Conservation (phyloP, 2,888 invertebrate species). For the Ectemnius cavifrons region DNA sequence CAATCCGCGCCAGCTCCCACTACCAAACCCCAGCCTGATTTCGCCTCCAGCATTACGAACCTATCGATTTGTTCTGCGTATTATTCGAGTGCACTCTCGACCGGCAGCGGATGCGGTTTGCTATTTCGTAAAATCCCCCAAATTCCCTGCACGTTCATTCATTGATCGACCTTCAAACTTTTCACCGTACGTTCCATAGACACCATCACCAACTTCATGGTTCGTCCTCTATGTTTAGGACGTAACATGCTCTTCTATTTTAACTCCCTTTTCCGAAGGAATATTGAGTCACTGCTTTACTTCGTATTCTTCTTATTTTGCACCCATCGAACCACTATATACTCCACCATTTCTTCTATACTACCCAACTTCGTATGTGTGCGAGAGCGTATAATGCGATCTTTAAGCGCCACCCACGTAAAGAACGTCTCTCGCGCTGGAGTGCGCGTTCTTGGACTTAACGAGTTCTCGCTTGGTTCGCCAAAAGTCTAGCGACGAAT, state of each 20-base stretch:
- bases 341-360: no score
- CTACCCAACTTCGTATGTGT: no score
- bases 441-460: conserved; percentile 12
- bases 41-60: conserved; percentile 31
- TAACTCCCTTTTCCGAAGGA: neutral
- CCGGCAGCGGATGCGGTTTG: conserved; percentile 25
- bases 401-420: no score
- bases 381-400: no score
- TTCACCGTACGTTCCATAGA: neutral
- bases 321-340: no score
- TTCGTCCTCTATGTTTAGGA: no score
- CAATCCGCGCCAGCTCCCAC: conserved; percentile 17
- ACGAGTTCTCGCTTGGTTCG: conserved; percentile 41
- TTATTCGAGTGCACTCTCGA: conserved; percentile 54
- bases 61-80: conserved; percentile 62
- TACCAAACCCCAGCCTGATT: neutral
- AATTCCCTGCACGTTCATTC: conserved; percentile 42
- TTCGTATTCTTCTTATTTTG: neutral
- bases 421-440: no score
- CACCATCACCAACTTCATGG: no score
- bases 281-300: neutral
- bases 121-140: conserved; percentile 39
- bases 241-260: no score
- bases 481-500: neutral
- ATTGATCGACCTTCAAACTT: conserved; percentile 34